These are phyloP conservation scores for Pseudomyrmex cubaensis DNA, from an alignment of 1,140 invertebrate genomes.

Conservation along the genomic window DNA sequence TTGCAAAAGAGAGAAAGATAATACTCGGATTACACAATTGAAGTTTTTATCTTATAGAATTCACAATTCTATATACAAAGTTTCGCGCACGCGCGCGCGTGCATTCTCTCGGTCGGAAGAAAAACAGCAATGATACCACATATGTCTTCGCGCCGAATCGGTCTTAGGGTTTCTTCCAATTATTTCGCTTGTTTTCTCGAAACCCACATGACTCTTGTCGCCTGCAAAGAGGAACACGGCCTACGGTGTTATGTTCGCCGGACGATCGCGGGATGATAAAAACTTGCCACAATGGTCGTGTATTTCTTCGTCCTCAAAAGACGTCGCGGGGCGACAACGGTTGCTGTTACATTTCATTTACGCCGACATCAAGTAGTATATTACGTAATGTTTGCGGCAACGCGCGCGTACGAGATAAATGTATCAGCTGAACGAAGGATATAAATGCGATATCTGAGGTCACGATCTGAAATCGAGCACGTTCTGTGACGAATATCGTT, in stretches of 20 bases:
- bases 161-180: slow-evolving; percentile 65
- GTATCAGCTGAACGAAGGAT: background rate
- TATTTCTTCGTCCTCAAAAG: slow-evolving; percentile 2
- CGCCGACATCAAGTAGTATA: slow-evolving; percentile 12
- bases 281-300: slow-evolving; percentile 45
- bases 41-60: background rate
- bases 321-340: slow-evolving; percentile 26
- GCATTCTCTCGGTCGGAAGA: slow-evolving; percentile 15
- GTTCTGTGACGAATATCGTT: slow-evolving; percentile 9
- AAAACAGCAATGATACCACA: slow-evolving; percentile 49
- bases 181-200: slow-evolving; percentile 72
- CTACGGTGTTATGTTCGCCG: slow-evolving; percentile 53
- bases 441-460: background rate
- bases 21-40: background rate
- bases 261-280: slow-evolving; percentile 68
- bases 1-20: background rate
- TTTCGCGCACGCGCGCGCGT: slow-evolving; percentile 1
- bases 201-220: slow-evolving; percentile 65
- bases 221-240: slow-evolving; percentile 44
- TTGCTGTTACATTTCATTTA: slow-evolving; percentile 59
- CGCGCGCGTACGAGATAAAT: background rate
- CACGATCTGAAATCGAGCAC: background rate
- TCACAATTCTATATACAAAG: background rate
- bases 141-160: slow-evolving; percentile 65
- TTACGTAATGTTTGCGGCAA: slow-evolving; percentile 41